Percentiles rank a stretch among this genome's conserved stretches.
Conservation (phyloP, 2,113 vertebrate genomes). For the Menura novaehollandiae region DNA sequence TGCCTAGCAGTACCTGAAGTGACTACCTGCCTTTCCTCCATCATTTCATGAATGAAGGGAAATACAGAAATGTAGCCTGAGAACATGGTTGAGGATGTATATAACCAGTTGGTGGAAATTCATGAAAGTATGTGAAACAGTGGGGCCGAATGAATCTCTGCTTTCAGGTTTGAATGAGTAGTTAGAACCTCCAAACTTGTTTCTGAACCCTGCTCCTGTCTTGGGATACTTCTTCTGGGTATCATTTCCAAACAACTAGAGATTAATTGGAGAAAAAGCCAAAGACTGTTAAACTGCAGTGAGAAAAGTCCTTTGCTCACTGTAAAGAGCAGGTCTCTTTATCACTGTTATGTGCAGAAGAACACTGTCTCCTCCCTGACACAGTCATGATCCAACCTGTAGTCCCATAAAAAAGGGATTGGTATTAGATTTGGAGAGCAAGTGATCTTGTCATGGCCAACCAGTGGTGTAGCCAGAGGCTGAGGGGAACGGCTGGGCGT, state of each 20-base stretch:
- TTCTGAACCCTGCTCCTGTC: not conserved
- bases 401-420: not conserved
- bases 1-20: not conserved
- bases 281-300: not conserved
- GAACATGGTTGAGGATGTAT: rapidly evolving
- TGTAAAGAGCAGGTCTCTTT: not conserved
- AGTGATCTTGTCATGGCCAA: rapidly evolving
- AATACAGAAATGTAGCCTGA: not conserved
- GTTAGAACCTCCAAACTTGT: not conserved
- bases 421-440: not conserved
- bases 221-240: not conserved
- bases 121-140: not conserved
- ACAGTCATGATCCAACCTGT: not conserved
- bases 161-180: not conserved
- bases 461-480: not conserved
- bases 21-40: not conserved
- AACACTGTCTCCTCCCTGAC: not conserved
- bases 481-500: not conserved
- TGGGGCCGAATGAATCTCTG: not conserved
- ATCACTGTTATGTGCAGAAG: not conserved
- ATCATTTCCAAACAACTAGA: not conserved
- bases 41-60: not conserved
- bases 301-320: not conserved
- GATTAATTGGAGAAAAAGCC: not conserved
- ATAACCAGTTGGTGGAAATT: not conserved